Evolutionary conservation across 1,140 invertebrate species (phyloP).

Genomic region (Macrobrachium rosenbergii): DNA sequence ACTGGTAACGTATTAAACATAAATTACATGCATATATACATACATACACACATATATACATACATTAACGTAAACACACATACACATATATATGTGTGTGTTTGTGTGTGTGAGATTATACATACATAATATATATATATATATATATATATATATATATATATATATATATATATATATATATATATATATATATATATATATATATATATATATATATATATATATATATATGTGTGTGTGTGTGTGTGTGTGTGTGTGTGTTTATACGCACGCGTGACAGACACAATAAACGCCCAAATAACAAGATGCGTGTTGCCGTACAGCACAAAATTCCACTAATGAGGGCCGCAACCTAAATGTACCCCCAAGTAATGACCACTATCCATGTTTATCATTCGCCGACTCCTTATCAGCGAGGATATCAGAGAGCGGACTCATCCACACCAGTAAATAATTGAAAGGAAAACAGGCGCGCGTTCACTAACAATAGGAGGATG

Average conservation of each 20-base stretch:
- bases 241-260: neutral
- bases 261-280: neutral
- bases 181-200: conserved; percentile 22
- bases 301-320: no score
- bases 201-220: conserved; percentile 7
- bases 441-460: no score
- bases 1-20: no score
- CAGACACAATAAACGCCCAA: no score
- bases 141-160: conserved; percentile 22
- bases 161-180: conserved; percentile 15
- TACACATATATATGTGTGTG: neutral
- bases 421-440: no score
- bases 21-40: neutral
- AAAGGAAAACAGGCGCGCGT: no score
- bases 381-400: no score
- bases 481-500: no score
- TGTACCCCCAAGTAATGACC: no score
- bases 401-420: no score
- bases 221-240: conserved; percentile 5
- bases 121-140: conserved; percentile 16
- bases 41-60: conserved; percentile 2
- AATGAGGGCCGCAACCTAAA: no score
- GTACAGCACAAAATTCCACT: neutral
- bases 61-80: neutral
- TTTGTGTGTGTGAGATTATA: neutral